Conservation (phyloP, 1,140 invertebrate species). For the Caenorhabditis elegans region WBcel235 BX284606.5:617001-617500, state of each 20-base stretch:
- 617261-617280: conserved; percentile 59
- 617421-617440: too few relatives aligned
- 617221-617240: conserved; percentile 54
- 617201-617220: conserved; percentile 62
- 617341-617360: too few relatives aligned
- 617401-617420: too few relatives aligned
- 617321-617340: too few relatives aligned
- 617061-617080: conserved; percentile 53
- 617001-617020: conserved; percentile 56
- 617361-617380: too few relatives aligned
- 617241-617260: conserved; percentile 60
- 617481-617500: too few relatives aligned
- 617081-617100: conserved; percentile 58
- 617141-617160: not conserved
- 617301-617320: not conserved
- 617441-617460: too few relatives aligned
- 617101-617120: conserved; percentile 58
- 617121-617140: conserved; percentile 15
- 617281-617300: conserved; percentile 49
- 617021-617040: conserved; percentile 55
- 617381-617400: too few relatives aligned
- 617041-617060: conserved; percentile 42
- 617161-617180: too few relatives aligned
- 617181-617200: conserved; percentile 62
- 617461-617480: too few relatives aligned